Conservation (phyloP, 2,113 vertebrate genomes). For the Procavia capensis region DNA sequence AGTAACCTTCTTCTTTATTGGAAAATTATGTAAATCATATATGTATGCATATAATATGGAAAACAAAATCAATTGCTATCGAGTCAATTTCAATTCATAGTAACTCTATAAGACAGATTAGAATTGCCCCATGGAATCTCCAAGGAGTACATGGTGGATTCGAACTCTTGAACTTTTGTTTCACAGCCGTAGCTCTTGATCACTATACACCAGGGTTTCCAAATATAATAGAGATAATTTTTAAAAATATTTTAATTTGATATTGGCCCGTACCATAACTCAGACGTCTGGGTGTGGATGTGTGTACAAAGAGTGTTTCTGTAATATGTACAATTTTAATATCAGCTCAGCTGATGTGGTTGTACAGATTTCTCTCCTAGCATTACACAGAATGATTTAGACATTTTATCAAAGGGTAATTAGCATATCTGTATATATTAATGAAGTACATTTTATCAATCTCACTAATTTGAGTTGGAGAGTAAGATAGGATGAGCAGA, state of each 20-base stretch:
- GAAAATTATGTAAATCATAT: neutral
- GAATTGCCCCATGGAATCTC: too few species aligned
- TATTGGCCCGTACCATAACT: neutral
- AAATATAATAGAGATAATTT: neutral
- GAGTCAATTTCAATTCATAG: too few species aligned
- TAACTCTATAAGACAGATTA: too few species aligned
- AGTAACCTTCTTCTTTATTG: neutral
- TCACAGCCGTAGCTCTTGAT: too few species aligned
- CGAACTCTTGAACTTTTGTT: too few species aligned
- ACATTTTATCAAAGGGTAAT: neutral
- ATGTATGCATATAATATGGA: neutral
- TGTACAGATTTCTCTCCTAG: neutral
- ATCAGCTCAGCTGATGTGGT: neutral
- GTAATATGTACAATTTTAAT: neutral
- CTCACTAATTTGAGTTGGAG: neutral
- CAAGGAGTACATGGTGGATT: too few species aligned
- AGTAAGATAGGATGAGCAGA: neutral
- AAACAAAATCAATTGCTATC: too few species aligned
- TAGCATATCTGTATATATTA: neutral
- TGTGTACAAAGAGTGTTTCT: neutral
- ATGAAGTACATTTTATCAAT: neutral
- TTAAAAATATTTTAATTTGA: neutral
- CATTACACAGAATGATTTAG: neutral
- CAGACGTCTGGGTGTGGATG: neutral
- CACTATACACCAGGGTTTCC: too few species aligned